Conservation (phyloP, 2,888 invertebrate species). For the Macropis europaea region DNA sequence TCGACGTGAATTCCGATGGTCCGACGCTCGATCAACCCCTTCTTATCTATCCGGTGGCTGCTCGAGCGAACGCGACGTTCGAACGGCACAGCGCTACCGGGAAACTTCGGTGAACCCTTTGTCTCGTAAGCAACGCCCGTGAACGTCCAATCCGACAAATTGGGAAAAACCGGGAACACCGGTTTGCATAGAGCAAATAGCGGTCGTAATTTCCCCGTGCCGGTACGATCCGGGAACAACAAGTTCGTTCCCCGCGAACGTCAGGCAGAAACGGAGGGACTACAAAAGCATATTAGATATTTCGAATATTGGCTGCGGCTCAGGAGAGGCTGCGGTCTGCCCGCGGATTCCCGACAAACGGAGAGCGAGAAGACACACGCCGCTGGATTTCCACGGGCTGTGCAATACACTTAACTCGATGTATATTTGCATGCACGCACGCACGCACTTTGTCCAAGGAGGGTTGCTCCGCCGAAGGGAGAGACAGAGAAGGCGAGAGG, state of each 20-base stretch:
- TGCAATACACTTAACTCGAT: conserved; percentile 69
- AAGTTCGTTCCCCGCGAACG: conserved; percentile 11
- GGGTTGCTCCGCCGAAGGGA: conserved; percentile 36
- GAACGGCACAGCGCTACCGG: too few species aligned
- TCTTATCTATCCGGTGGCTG: conserved; percentile 32
- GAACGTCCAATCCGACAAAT: too few species aligned
- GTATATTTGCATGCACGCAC: conserved; percentile 63
- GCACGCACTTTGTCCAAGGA: conserved; percentile 62
- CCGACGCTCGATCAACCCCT: conserved; percentile 40
- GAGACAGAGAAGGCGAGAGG: conserved; percentile 1
- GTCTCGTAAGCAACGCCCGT: too few species aligned
- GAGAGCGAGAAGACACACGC: conserved; percentile 49
- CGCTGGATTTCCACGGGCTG: conserved; percentile 62
- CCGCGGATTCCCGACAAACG: conserved; percentile 44
- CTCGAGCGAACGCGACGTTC: neutral
- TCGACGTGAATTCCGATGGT: conserved; percentile 49
- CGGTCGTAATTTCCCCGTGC: too few species aligned
- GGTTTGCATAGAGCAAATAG: conserved; percentile 53
- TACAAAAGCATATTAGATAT: conserved; percentile 73
- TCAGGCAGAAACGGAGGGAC: conserved; percentile 27
- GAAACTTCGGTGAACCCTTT: too few species aligned
- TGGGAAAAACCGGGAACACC: neutral
- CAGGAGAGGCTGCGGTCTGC: conserved; percentile 51
- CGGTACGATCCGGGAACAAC: conserved; percentile 29
- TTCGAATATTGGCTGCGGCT: conserved; percentile 71